Base-by-base conservation (phyloP, 2,113 vertebrate genomes). In the Empidonax traillii region DNA sequence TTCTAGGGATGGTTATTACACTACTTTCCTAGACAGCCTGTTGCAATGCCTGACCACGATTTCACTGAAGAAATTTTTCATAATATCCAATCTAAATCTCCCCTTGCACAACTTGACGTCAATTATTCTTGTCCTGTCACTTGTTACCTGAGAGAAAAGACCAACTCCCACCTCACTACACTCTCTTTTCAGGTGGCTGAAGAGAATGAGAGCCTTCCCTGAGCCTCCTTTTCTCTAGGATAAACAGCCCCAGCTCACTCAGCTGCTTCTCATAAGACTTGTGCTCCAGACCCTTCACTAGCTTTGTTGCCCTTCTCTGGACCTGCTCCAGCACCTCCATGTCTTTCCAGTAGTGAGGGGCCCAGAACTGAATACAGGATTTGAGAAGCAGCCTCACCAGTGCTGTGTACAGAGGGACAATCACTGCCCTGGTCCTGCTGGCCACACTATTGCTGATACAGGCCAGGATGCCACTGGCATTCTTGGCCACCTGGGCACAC, bases 281-380 rank as follows among this genome's bases (percentile, higher is more conserved):
- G n/a, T 41, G 41, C n/a, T 69, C n/a, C 63, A 76, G 30, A 69
- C 30, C 14, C 55, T 75, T 55, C 30, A 18, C 17, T 62, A 68
- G n/a, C 5, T 82, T 20, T 3, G 13, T 4, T 30, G 24, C 46
- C 19, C 61, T 59, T 52, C 61, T 52, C 52, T 62, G 30, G n/a
- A 22, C 30, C 0, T 0, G 0, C 47, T 62, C n/a, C 47, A 76
- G 41, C 9, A 35, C 8, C 25, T 62, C 55, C 31, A 2, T 2
- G 30, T 18, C 30, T 31, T 47, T 25, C 44, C 39, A 46, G n/a
- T 14, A 9, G 8, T 21, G 8, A 39, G 9, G 5, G 17, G 6
- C 21, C 25, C 55, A 69, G 6, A 83, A 31, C 10, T 31, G 39
- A 19, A 19, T 17, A 23, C 21, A 14, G 47, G 4, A 52, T 2